phyloP scores from a whole-genome alignment of 1,140 invertebrate genomes.

The Luehdorfia chinensis region DNA sequence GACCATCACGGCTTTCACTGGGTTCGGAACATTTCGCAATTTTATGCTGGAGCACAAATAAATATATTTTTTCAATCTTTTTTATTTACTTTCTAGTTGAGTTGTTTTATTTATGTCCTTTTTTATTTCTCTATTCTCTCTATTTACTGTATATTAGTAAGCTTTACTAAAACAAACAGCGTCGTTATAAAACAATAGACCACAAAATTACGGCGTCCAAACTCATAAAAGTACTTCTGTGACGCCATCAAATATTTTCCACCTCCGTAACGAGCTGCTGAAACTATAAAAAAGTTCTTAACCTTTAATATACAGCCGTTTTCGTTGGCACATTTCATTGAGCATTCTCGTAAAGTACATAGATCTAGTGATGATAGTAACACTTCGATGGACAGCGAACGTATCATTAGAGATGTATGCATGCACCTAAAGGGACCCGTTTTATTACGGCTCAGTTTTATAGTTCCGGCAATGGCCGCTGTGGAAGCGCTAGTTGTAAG shows the following conservation, averaged over 20 bases:
- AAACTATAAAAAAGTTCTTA: slow-evolving; percentile 44
- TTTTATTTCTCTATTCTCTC: no score
- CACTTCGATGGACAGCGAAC: slow-evolving; percentile 36
- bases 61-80: no score
- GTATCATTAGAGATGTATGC: slow-evolving; percentile 66
- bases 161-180: no score
- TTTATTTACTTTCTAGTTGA: no score
- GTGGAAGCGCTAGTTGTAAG: slow-evolving; percentile 57
- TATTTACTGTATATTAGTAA: no score
- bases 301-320: slow-evolving; percentile 29
- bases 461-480: slow-evolving; percentile 54
- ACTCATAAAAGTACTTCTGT: slow-evolving; percentile 33
- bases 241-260: slow-evolving; percentile 47
- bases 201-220: slow-evolving; percentile 31
- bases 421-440: slow-evolving; percentile 49
- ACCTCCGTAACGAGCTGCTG: slow-evolving; percentile 32
- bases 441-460: slow-evolving; percentile 65
- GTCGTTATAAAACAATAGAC: slow-evolving; percentile 47
- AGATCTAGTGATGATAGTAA: slow-evolving; percentile 7
- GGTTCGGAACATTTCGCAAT: no score
- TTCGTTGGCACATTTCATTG: slow-evolving; percentile 26
- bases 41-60: no score
- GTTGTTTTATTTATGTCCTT: no score
- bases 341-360: slow-evolving; percentile 6
- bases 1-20: no score